Base-by-base conservation (phyloP, 2,888 invertebrate genomes). In the Schrankia costaestrigalis region DNA sequence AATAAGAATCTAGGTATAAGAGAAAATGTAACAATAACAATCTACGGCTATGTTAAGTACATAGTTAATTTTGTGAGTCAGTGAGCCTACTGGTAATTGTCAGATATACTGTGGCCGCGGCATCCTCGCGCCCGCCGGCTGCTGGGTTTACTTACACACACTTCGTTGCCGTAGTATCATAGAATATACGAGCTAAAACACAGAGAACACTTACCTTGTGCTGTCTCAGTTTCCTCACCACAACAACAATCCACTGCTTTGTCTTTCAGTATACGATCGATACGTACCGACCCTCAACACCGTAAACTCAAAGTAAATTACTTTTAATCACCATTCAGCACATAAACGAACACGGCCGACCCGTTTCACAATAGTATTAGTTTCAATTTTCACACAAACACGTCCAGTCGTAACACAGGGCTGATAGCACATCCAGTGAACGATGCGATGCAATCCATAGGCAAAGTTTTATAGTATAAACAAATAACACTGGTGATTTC, bases 281-380 rank as follows among this genome's bases (percentile, higher is more conserved):
- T 85, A 84, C 73, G 67, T 71, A 73, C 71, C 74, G 73, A 71
- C 72, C 72, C 75, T 77, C 73, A 59, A 73, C 80, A 84, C 83
- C 71, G 81, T 81, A 80, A 83, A 84, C 78, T 76, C 78, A 70
- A 78, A 79, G 76, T 75, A 79, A 85, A 84, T 84, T 85, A 80
- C 80, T 78, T 80, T 72, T 83, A 81, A 82, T 83, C 85, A 87
- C 85, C 78, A 83, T 81, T 80, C 79, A 79, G 73, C 82, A 82
- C 80, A 78, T 69, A 78, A 77, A 80, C 66, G 77, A 72, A 77
- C 79, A 77, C 77, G 71, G 77, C 63, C 74, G 67, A 74, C 68
- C 56, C 71, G 78, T 77, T 81, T 72, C 71, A 76, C 78, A 71
- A 74, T 63, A 65, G 70, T 63, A 71, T 73, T 57, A 33, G 50